phyloP scores from a whole-genome alignment of 2,113 vertebrate genomes.

The Tamias sibiricus region DNA sequence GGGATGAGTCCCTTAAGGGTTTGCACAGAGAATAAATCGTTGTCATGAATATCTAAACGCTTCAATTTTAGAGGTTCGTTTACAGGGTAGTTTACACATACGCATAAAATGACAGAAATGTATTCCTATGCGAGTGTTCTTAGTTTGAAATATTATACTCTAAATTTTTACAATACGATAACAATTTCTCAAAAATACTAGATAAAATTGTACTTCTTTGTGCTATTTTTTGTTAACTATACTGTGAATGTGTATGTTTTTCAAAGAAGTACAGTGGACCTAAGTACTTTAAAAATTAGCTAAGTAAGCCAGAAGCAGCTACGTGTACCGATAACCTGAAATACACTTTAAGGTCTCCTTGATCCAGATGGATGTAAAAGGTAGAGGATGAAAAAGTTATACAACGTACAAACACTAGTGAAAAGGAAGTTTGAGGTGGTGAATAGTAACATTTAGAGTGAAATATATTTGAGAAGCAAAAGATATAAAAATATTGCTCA shows the following conservation, averaged over 20 bases:
- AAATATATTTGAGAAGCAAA: constrained; percentile 6
- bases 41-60: not conserved
- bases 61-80: not conserved
- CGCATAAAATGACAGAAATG: not conserved
- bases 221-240: not conserved
- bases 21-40: not conserved
- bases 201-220: not conserved
- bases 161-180: constrained; percentile 1
- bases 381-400: not conserved
- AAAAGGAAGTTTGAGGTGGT: not conserved
- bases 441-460: not conserved
- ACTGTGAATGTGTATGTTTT: not conserved
- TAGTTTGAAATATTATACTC: not conserved
- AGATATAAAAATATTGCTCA: not conserved
- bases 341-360: not conserved
- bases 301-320: too few relatives aligned
- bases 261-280: not conserved
- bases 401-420: not conserved
- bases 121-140: not conserved
- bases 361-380: not conserved
- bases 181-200: constrained; percentile 1
- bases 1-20: not conserved
- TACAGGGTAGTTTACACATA: not conserved
- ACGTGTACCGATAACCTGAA: not conserved
- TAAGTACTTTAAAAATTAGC: not conserved